Base-by-base conservation (phyloP, 2,888 invertebrate genomes). In the Euplexia lucipara region DNA sequence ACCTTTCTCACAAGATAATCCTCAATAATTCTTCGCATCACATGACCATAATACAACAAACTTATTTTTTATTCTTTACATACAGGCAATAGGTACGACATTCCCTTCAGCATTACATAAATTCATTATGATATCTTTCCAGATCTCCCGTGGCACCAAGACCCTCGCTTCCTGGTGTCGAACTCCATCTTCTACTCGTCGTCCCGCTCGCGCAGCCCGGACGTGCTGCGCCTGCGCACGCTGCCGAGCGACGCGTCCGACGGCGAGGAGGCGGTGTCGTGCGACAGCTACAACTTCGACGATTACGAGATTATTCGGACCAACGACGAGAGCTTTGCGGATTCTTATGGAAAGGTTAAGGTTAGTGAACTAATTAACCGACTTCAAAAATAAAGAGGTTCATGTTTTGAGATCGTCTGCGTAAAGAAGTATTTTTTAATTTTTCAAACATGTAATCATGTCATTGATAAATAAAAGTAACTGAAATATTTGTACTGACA, bases 131-230 rank as follows among this genome's bases (percentile, higher is more conserved):
- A 26, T 45, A 6, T 39, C 10, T 3, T 12, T 73, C 67, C 87
- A 95, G 95, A 95, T 34, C 88, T 94, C 0, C 95, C 95, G 0
- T 95, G 92, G 72, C 95, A 95, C 69, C 94, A 91, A 51, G 95
- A 95, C 83, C 88, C 83, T 0, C 87, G 90, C 10, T 90, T 88
- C 83, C 70, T 81, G 3, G 82, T 89, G 3, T 90, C 93, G 0
- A 90, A 88, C 80, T 94, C 95, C 0, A 84, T 88, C 1, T 91
- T 92, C 85, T 92, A 92, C 83, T 87, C 92, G 0, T 74, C 86
- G 18, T 70, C 76, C 0, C 53, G 37, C 0, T 72, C 86, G 20
- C 73, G 78, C 53, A 82, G 84, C 62, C 79, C 86, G 16, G 73
- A 70, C 41, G n/a, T 76, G 26, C 42, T 72, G 59, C 64, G 75